These are phyloP conservation scores for Amyelois transitella DNA, from an alignment of 1,140 invertebrate species.

Conservation along the genomic window DNA sequence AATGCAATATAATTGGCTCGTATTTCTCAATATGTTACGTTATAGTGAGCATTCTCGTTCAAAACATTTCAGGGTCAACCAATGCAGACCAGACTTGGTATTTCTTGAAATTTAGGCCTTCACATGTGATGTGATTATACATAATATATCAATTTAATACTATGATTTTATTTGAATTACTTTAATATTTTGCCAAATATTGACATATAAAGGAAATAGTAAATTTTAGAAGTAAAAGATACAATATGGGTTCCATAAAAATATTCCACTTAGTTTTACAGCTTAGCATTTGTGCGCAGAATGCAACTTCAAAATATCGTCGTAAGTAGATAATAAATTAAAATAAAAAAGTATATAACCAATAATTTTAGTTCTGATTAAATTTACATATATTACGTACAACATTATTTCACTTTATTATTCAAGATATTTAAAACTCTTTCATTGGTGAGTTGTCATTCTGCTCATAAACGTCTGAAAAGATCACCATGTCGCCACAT, in stretches of 20 bases:
- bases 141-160: not conserved
- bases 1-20: slow-evolving; percentile 19
- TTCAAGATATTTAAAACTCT: too few species aligned
- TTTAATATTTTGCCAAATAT: slow-evolving; percentile 8
- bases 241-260: not conserved
- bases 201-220: not conserved
- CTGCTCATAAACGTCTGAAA: not conserved
- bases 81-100: slow-evolving; percentile 1
- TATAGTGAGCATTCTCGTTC: slow-evolving; percentile 6
- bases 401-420: too few species aligned
- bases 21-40: slow-evolving; percentile 6
- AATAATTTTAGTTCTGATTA: not conserved
- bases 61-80: slow-evolving; percentile 9
- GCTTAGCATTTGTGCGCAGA: not conserved
- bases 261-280: not conserved
- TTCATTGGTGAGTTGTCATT: too few species aligned
- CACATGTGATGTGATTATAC: slow-evolving; percentile 8
- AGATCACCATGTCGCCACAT: not conserved
- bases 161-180: not conserved
- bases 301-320: not conserved
- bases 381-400: too few species aligned
- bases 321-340: not conserved
- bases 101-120: slow-evolving; percentile 18
- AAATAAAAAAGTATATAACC: not conserved
- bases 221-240: not conserved